Conservation (phyloP, 2,888 invertebrate species). For the Liodrosophila aerea region DNA sequence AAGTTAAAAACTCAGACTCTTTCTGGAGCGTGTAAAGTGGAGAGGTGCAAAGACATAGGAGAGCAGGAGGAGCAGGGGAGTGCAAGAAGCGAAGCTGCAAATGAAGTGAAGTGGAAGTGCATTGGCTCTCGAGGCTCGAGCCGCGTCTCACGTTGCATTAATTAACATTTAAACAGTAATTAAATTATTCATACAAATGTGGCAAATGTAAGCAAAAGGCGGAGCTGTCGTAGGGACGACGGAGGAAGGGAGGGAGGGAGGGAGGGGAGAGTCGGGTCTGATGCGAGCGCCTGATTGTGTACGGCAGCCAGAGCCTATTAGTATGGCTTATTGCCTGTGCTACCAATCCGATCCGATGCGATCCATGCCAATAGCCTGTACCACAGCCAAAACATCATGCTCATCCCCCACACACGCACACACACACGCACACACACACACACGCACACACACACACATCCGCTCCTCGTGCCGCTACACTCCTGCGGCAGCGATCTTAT, state of each 20-base stretch:
- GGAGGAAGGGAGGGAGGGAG: background rate
- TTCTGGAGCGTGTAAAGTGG: conserved; percentile 45
- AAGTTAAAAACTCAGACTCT: conserved; percentile 67
- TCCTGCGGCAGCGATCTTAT: conserved; percentile 51
- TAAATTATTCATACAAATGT: conserved; percentile 81
- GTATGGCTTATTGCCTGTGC: conserved; percentile 71
- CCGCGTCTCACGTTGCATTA: conserved; percentile 76
- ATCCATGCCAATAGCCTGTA: background rate
- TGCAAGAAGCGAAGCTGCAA: background rate
- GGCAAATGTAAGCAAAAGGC: conserved; percentile 57
- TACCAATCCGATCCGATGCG: conserved; percentile 37
- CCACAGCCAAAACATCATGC: background rate
- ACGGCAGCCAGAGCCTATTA: conserved; percentile 67
- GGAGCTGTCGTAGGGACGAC: conserved; percentile 3
- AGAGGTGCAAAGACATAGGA: conserved; percentile 43
- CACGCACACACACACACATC: too few species aligned
- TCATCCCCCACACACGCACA: too few species aligned
- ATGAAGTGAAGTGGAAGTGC: conserved; percentile 35
- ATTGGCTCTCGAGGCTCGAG: conserved; percentile 38
- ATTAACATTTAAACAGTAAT: conserved; percentile 82
- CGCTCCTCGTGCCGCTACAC: background rate
- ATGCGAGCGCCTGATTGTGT: conserved; percentile 47
- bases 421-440: too few species aligned
- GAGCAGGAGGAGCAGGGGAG: background rate
- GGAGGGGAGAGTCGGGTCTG: conserved; percentile 23